A percentile compares a stretch with the other conserved stretches of the same genome.
phyloP scores from a whole-genome alignment of 1,140 invertebrate genomes.

The Trachelipus rathkii region DNA sequence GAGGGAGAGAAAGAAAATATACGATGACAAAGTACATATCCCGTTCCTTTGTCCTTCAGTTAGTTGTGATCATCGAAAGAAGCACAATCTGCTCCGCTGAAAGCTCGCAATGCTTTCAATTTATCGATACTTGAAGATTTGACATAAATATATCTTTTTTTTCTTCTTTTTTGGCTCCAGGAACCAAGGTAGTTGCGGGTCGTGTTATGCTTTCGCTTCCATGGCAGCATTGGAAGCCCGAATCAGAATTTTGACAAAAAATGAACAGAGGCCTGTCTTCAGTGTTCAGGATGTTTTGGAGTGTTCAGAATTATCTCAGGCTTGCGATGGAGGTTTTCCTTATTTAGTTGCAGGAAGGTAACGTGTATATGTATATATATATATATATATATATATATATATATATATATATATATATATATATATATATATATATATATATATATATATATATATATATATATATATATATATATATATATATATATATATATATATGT shows the following conservation, averaged over 20 bases:
- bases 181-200: conserved; percentile 53
- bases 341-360: conserved; percentile 56
- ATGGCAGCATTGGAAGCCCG: conserved; percentile 54
- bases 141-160: neutral
- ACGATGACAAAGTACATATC: too few species aligned
- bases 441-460: too few species aligned
- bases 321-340: conserved; percentile 57
- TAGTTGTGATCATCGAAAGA: too few species aligned
- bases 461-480: neutral
- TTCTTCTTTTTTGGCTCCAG: conserved; percentile 30
- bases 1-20: too few species aligned
- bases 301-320: conserved; percentile 55
- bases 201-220: conserved; percentile 57
- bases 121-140: neutral
- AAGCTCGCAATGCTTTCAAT: neutral
- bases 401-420: too few species aligned
- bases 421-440: too few species aligned
- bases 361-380: conserved; percentile 12
- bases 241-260: conserved; percentile 53
- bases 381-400: too few species aligned
- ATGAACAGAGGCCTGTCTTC: conserved; percentile 50
- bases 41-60: too few species aligned
- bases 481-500: too few species aligned
- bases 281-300: conserved; percentile 57
- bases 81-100: too few species aligned